Evolutionary conservation across 1,140 invertebrate species (phyloP).

Genomic region (Achroia grisella): DNA sequence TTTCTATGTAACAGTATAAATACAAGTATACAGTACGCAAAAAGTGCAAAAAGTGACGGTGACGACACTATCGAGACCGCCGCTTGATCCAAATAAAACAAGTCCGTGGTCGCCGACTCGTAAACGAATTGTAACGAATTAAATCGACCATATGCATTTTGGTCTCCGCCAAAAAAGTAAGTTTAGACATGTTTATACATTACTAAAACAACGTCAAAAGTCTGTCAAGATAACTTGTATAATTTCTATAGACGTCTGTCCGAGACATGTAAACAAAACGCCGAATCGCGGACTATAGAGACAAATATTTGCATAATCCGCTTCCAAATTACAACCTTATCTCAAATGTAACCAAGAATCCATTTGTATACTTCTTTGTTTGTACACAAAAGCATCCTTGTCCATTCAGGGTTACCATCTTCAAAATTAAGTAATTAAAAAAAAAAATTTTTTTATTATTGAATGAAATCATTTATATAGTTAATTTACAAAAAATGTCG

Average conservation of each 20-base stretch:
- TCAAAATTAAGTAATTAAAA: too few relatives aligned
- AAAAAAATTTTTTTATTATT: too few relatives aligned
- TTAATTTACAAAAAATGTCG: too few relatives aligned
- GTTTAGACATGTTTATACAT: too few relatives aligned
- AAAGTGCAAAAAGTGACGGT: conserved; percentile 15
- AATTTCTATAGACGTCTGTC: too few relatives aligned
- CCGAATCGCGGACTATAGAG: neutral
- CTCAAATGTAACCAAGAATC: neutral
- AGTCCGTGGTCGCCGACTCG: conserved; percentile 2
- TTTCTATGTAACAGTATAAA: conserved; percentile 1
- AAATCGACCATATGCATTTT: too few relatives aligned
- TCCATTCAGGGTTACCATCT: too few relatives aligned
- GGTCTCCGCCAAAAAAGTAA: too few relatives aligned
- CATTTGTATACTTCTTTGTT: neutral
- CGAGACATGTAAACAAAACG: too few relatives aligned
- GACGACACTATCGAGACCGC: neutral
- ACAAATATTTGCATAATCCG: neutral
- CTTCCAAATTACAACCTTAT: neutral
- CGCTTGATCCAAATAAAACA: conserved; percentile 17
- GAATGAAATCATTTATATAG: too few relatives aligned
- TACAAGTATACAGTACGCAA: conserved; percentile 1
- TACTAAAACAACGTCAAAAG: too few relatives aligned
- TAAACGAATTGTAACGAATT: neutral
- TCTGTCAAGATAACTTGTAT: too few relatives aligned
- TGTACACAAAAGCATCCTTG: neutral